Evolutionary conservation across 35 echinoderm and acorn worm species (phyloP).

Genomic region (Amphiura filiformis): DNA sequence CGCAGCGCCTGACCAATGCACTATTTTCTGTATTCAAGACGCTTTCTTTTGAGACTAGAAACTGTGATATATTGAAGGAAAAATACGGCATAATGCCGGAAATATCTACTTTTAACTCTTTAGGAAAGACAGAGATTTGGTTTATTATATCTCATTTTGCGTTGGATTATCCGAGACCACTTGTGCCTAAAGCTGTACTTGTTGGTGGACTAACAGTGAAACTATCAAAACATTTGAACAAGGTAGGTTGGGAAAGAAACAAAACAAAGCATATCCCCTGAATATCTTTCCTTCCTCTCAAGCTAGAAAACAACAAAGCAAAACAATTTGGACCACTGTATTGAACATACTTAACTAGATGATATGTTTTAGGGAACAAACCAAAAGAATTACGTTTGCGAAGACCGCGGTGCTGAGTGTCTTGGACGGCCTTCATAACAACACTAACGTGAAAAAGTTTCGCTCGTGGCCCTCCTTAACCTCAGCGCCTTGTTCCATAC

Average conservation of each 20-base stretch:
- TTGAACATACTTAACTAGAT: too few relatives aligned
- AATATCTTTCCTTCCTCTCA: too few relatives aligned
- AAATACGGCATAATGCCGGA: constrained; percentile 1
- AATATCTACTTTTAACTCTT: background rate
- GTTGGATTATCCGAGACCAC: constrained; percentile 30
- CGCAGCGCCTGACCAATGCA: background rate
- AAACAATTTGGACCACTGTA: background rate
- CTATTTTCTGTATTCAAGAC: background rate
- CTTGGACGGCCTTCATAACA: too few relatives aligned
- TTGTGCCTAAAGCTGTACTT: constrained; percentile 49
- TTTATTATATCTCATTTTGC: constrained; percentile 47
- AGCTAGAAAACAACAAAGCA: too few relatives aligned
- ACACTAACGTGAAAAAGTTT: too few relatives aligned
- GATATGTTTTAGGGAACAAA: too few relatives aligned
- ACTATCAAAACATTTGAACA: constrained; percentile 35
- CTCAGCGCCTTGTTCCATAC: too few relatives aligned
- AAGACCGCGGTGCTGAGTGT: too few relatives aligned
- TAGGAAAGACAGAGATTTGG: background rate
- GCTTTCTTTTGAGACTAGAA: background rate
- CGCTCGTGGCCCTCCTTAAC: too few relatives aligned
- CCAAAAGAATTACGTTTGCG: too few relatives aligned
- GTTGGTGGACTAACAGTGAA: constrained; percentile 59
- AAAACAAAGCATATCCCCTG: background rate
- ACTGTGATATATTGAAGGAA: background rate
- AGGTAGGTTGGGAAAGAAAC: background rate